A percentile compares a stretch with the other conserved stretches of the same genome.
Conservation (phyloP, 1,140 invertebrate genomes). For the Aphelinus atriplicis region DNA sequence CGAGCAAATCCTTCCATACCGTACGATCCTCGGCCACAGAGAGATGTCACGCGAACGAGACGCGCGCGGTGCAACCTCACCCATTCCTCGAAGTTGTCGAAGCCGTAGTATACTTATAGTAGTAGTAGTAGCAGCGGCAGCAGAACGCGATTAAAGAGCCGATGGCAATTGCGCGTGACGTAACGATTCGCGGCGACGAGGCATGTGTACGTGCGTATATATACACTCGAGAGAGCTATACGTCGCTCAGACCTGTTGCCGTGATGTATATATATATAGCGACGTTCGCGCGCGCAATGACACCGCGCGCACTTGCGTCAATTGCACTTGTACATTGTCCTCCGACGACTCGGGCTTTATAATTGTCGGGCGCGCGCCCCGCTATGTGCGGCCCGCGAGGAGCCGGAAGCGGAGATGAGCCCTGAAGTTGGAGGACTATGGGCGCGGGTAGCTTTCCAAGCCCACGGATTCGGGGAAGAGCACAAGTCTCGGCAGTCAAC, state of each 20-base stretch:
- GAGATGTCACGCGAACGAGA: too few relatives aligned
- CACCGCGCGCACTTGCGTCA: background rate
- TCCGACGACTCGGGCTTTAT: too few relatives aligned
- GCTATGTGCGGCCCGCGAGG: background rate
- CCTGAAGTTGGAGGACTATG: too few relatives aligned
- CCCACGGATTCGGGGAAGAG: conserved; percentile 11
- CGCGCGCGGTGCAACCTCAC: too few relatives aligned
- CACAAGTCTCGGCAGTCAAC: background rate
- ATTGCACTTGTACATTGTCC: background rate
- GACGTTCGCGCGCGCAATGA: background rate
- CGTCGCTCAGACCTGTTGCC: conserved; percentile 2
- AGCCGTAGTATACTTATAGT: too few relatives aligned
- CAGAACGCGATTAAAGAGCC: too few relatives aligned
- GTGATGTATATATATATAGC: background rate
- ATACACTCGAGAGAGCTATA: too few relatives aligned
- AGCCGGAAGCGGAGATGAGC: background rate
- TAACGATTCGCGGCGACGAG: conserved; percentile 12
- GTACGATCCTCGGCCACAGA: too few relatives aligned
- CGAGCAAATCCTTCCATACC: too few relatives aligned
- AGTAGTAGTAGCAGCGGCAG: too few relatives aligned
- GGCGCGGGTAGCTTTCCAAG: background rate
- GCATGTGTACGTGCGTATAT: background rate
- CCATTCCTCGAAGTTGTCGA: too few relatives aligned
- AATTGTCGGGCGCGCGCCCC: background rate
- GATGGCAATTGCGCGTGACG: conserved; percentile 8